Percentiles rank a stretch among this genome's conserved stretches.
Conservation (phyloP, 2,113 vertebrate species). For the Corythoichthys haematopterus region DNA sequence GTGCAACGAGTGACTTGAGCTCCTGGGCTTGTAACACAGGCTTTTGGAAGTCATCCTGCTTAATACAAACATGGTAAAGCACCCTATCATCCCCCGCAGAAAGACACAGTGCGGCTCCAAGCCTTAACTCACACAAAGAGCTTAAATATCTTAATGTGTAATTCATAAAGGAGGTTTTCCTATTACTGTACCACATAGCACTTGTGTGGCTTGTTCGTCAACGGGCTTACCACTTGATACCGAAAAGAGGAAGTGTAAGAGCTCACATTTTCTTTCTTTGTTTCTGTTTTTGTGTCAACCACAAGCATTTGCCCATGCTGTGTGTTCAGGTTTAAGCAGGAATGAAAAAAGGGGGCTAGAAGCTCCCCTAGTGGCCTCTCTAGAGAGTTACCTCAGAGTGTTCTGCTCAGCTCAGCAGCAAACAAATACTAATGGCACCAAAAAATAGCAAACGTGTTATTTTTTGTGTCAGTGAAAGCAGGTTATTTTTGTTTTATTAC, state of each 20-base stretch:
- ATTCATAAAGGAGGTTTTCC: conserved; percentile 69
- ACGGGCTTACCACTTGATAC: conserved; percentile 18
- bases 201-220: conserved; percentile 42
- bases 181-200: conserved; percentile 43
- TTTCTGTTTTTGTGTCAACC: conserved; percentile 25
- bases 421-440: conserved; percentile 56
- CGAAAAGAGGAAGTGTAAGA: conserved; percentile 10
- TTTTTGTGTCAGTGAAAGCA: conserved; percentile 56
- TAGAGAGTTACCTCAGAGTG: conserved; percentile 60
- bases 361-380: conserved; percentile 73
- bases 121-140: conserved; percentile 71
- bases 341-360: conserved; percentile 51
- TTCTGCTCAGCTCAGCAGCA: conserved; percentile 46
- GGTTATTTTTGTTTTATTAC: conserved; percentile 59
- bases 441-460: conserved; percentile 59
- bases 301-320: conserved; percentile 14
- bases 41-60: conserved; percentile 67
- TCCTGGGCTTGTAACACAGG: conserved; percentile 58
- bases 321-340: conserved; percentile 37
- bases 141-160: conserved; percentile 78
- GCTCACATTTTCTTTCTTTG: conserved; percentile 25
- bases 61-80: conserved; percentile 76
- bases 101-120: conserved; percentile 66
- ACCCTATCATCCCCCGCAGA: conserved; percentile 69
- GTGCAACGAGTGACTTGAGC: conserved; percentile 45